Evolutionary conservation across 1,140 invertebrate species (phyloP), one percentile per base, ranked within the genome.

Genomic region (Colletes gigas): DNA sequence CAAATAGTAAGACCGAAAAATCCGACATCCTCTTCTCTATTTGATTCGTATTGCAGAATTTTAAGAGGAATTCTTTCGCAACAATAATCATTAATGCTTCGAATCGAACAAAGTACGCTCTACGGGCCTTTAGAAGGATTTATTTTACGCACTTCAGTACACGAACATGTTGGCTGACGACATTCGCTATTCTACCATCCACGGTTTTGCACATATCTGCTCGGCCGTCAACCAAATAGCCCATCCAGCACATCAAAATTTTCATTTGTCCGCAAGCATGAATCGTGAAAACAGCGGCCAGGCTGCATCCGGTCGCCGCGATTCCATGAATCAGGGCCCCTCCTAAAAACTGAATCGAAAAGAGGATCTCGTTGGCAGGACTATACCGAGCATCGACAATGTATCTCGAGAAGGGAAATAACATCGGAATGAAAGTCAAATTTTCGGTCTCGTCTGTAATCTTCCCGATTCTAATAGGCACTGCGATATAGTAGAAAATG

Each of bases 231-330:
- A 86, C 44, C 47, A 86, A n/a, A 41, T 82, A 8, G 14, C 47
- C 52, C 19, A 86, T 4, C 79, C 71, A 78, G 6, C 60, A 63
- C 72, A 84, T 88, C 14, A 92, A 39, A 4, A 91, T 87, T 57
- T 89, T 60, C 17, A 91, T 62, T n/a, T 90, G 89, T 1, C 88
- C 89, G 50, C 88, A 90, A 12, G 83, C 84, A 54, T 91, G 91
- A 4, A 86, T 73, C 0, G 87, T 87, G 50, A 91, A 88, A 3
- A 83, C 55, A 9, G 86, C 88, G 0, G 80, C 84, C 8, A 91
- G n/a, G 17, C 82, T 83, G 76, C 88, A 89, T 0, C 78, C 63
- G 0, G 30, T 82, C 9, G 86, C 59, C 0, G 76, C 75, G 0
- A 89, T 55, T 0, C 81, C 82, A 57, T 90, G 88, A 3, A 78